A percentile compares a stretch with the other conserved stretches of the same genome.
phyloP scores from a whole-genome alignment of 2,113 vertebrate genomes.

The Anhinga anhinga region DNA sequence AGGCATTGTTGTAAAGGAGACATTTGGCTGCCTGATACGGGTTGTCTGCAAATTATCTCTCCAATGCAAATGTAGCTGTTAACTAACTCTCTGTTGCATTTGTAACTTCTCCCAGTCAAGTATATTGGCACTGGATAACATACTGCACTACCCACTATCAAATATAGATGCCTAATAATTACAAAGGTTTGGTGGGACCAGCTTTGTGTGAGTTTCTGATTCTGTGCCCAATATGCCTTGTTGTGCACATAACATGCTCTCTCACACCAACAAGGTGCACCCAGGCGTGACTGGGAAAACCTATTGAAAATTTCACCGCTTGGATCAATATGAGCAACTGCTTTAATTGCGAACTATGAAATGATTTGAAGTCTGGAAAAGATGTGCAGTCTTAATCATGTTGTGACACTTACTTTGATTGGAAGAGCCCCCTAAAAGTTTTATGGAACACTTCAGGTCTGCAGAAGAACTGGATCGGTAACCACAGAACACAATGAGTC shows the following conservation, averaged over 20 bases:
- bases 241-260: neutral
- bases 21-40: conserved; percentile 21
- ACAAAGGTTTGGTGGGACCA: neutral
- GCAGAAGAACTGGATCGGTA: neutral
- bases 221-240: neutral
- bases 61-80: neutral
- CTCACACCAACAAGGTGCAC: neutral
- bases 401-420: neutral
- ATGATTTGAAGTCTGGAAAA: neutral
- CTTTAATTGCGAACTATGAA: neutral
- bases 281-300: neutral
- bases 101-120: neutral
- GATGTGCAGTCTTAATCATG: neutral
- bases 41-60: conserved; percentile 22
- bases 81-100: neutral
- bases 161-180: neutral
- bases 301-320: neutral
- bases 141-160: neutral
- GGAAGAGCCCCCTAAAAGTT: neutral
- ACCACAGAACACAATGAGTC: neutral
- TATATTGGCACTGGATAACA: neutral
- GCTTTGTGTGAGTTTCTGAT: neutral
- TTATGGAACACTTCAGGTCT: neutral
- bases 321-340: neutral
- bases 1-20: conserved; percentile 15